These are phyloP conservation scores for Dipodomys spectabilis DNA, from an alignment of 2,113 vertebrate species.

Conservation along the genomic window DNA sequence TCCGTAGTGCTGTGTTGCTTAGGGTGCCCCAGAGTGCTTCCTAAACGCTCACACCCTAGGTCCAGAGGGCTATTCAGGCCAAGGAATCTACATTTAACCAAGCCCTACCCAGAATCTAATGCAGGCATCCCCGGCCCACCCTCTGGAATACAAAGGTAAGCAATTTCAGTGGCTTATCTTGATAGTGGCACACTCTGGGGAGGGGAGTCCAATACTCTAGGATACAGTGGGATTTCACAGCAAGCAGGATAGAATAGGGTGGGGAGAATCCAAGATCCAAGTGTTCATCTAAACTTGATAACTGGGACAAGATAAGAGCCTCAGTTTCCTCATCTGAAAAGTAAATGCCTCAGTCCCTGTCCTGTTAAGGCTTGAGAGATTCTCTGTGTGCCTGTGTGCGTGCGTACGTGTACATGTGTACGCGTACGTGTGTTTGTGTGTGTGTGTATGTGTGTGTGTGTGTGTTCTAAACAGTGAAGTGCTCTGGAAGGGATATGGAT, in stretches of 20 bases:
- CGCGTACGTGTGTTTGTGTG: neutral
- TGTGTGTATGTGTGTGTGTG: no score
- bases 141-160: neutral
- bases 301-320: neutral
- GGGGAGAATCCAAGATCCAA: neutral
- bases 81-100: conserved; percentile 23
- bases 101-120: neutral
- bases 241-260: neutral
- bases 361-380: neutral
- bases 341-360: neutral
- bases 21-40: neutral
- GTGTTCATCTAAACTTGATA: neutral
- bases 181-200: neutral
- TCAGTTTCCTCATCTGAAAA: neutral
- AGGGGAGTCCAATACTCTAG: neutral
- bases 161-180: neutral
- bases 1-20: neutral
- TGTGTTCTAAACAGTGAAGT: conserved; percentile 12
- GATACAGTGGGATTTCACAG: conserved; percentile 6
- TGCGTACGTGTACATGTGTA: neutral
- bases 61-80: neutral
- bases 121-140: neutral
- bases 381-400: neutral
- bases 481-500: neutral
- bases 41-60: neutral